phyloP scores from a whole-genome alignment of 2,888 invertebrate genomes.

The Petrolisthes cinctipes region DNA sequence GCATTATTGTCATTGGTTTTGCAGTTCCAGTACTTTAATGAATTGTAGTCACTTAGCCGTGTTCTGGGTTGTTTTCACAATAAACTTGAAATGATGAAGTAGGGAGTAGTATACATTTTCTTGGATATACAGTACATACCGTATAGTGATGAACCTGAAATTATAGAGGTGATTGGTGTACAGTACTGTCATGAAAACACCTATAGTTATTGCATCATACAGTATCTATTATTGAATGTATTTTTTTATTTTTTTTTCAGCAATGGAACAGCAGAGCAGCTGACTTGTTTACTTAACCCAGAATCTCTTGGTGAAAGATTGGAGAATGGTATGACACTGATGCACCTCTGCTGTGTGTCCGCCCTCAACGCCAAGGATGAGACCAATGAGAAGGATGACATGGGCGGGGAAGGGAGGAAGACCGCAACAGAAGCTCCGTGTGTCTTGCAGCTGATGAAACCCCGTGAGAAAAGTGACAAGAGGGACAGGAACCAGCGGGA shows the following conservation, averaged over 20 bases:
- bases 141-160: too few species aligned
- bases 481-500: slow-evolving; percentile 14
- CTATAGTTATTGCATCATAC: too few species aligned
- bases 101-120: too few species aligned
- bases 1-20: too few species aligned
- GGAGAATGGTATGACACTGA: slow-evolving; percentile 52
- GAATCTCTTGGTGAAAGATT: slow-evolving; percentile 48
- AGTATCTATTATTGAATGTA: background rate
- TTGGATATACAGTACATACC: too few species aligned
- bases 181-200: background rate
- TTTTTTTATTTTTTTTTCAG: slow-evolving; percentile 27
- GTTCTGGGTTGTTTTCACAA: too few species aligned
- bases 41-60: too few species aligned
- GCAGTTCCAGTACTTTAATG: too few species aligned
- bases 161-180: background rate
- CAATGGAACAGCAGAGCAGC: slow-evolving; percentile 41
- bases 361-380: slow-evolving; percentile 15
- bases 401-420: slow-evolving; percentile 31
- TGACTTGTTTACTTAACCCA: slow-evolving; percentile 35
- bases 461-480: slow-evolving; percentile 28
- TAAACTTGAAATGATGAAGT: too few species aligned
- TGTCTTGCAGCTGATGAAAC: slow-evolving; percentile 43
- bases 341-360: slow-evolving; percentile 54
- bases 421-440: slow-evolving; percentile 11
- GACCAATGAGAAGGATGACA: slow-evolving; percentile 10